phyloP scores from a whole-genome alignment of 2,113 vertebrate genomes.

The Malaclemys terrapin region DNA sequence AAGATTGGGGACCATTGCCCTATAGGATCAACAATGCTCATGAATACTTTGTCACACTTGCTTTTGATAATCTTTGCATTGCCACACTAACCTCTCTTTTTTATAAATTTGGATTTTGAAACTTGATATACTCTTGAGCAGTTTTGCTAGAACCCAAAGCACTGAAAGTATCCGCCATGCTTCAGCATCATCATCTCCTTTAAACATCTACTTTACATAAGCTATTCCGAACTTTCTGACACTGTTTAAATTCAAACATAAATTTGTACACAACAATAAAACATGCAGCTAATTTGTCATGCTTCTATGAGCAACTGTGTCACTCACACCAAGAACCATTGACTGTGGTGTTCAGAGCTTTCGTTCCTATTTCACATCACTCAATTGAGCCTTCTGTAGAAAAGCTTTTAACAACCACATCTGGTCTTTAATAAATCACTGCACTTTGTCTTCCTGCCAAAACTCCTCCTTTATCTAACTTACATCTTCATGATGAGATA shows the following conservation, averaged over 20 bases:
- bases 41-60: conserved; percentile 32
- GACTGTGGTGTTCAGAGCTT: conserved; percentile 64
- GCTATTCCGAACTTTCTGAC: conserved; percentile 61
- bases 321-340: conserved; percentile 74
- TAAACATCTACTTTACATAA: conserved; percentile 60
- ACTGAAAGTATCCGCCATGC: conserved; percentile 43
- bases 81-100: conserved; percentile 34
- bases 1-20: neutral
- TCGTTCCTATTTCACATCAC: conserved; percentile 78
- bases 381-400: conserved; percentile 81
- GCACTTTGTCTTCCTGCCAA: conserved; percentile 93
- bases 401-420: conserved; percentile 91
- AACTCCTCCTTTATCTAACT: conserved; percentile 94
- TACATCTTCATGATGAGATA: conserved; percentile 93
- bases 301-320: conserved; percentile 74
- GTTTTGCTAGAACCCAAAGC: conserved; percentile 40
- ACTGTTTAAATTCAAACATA: conserved; percentile 71
- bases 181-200: conserved; percentile 55
- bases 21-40: conserved; percentile 41
- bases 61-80: conserved; percentile 30
- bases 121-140: conserved; percentile 45
- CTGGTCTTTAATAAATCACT: conserved; percentile 93
- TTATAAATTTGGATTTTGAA: conserved; percentile 56
- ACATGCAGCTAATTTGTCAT: conserved; percentile 70
- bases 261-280: conserved; percentile 80